Percentiles rank a stretch among this genome's conserved stretches.
phyloP scores from a whole-genome alignment of 2,113 vertebrate genomes.

The Cochlearius cochlearius region DNA sequence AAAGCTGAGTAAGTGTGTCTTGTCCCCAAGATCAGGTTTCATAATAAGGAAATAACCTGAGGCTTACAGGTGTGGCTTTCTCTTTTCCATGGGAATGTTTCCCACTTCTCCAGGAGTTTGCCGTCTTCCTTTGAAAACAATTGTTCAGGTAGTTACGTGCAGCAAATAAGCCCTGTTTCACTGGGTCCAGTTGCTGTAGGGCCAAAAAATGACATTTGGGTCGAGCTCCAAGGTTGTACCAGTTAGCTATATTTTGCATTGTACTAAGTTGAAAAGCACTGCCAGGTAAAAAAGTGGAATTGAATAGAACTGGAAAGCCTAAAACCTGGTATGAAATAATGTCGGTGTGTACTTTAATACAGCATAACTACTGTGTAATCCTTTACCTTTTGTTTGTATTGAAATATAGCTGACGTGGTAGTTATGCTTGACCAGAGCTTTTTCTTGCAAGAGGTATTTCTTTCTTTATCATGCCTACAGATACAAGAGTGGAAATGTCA shows the following conservation, averaged over 20 bases:
- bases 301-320: neutral
- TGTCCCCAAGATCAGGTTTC: neutral
- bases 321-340: neutral
- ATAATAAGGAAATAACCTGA: neutral
- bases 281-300: neutral
- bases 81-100: neutral
- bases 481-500: neutral
- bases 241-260: neutral
- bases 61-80: neutral
- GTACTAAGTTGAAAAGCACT: neutral
- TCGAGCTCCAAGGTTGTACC: neutral
- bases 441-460: neutral
- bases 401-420: neutral
- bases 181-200: neutral
- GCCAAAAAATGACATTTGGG: neutral
- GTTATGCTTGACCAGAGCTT: neutral
- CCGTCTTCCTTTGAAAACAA: neutral
- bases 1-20: neutral
- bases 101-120: neutral
- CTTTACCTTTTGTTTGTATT: neutral
- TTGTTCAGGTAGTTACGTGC: neutral
- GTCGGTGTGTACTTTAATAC: neutral
- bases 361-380: neutral
- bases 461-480: neutral
- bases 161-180: neutral